Base-by-base conservation (phyloP, 2,888 invertebrate species). In the Troides helena region DNA sequence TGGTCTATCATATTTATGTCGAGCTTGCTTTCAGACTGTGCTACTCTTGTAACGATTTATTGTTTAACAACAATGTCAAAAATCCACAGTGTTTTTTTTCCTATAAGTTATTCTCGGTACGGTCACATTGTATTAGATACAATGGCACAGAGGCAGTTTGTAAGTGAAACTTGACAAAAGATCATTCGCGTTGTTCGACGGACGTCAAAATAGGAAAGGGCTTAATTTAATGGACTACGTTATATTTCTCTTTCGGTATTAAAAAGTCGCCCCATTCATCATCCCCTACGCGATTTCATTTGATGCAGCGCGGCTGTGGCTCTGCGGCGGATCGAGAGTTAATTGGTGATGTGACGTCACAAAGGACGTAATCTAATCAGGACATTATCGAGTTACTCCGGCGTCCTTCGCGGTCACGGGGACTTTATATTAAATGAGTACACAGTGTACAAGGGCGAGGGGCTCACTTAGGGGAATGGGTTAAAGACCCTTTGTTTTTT, bases 381-480 rank as follows among this genome's bases (percentile, higher is more conserved):
- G 76, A 81, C 77, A 78, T 88, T 85, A 89, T 89, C 81, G 78
- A 86, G 86, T 91, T 87, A 89, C 83, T 79, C 83, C 82, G 81
- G 80, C 80, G 80, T 81, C 78, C 85, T 85, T 86, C 83, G 87
- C 77, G 83, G 84, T 76, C 71, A 71, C n/a, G 67, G 39, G 68
- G 39, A 71, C 59, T 67, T 75, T 73, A 67, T 71, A 75, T 74
- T 73, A 73, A 75, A 74, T 71, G 71, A 71, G 67, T 75, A 76
- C 66, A 63, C 72, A 60, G 66, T 61, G 70, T 70, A 30, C 5
- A 30, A 30, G 30, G 30, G 30, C 30, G 30, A 5, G 30, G 3
- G 3, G 7, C 50, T 50, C 18, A 17, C 17, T 14, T 17, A 14
- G 6, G 53, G 17, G 53, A 53, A 17, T 5, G 53, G 17, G 12